Evolutionary conservation across 2,797 vertebrate species (phyloP), one percentile per base, ranked within the genome.

Genomic region (Crenichthys baileyi): DNA sequence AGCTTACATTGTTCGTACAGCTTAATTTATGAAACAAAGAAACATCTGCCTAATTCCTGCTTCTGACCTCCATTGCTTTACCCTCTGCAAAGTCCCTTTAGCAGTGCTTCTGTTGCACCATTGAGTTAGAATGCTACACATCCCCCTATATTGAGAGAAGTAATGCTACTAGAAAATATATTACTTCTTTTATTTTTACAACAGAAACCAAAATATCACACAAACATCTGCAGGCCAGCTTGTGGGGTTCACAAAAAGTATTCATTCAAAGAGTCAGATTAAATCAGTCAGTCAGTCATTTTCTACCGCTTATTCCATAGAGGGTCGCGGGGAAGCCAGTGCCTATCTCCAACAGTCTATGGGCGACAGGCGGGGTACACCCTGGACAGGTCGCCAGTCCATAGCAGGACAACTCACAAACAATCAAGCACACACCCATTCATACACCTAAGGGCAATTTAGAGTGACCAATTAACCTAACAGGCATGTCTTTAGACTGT

Each of bases 11-110:
- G n/a, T 70, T 76, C 81, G 48, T 78, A 75, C 75, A 84, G 84
- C 82, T 84, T 83, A 44, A 83, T 84, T 85, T 77, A 77, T 51
- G 58, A 76, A 79, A 89, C 88, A 88, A 78, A 84, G 67, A 86
- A 74, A 82, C 85, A 87, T 88, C 84, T 90, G 84, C 76, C 46
- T 79, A 46, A 55, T 75, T 83, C 51, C 63, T 65, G 46, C 84
- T 79, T n/a, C 79, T 73, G 78, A 83, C 63, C 60, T 13, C 11
- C 46, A 61, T 78, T 70, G 29, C n/a, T 39, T 36, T 46, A 58
- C 20, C 22, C 3, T 26, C n/a, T 70, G 60, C 24, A 79, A 75
- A 65, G 71, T 55, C 70, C 60, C 29, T 70, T 67, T 58, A 79
- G 65, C 55, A 39, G 29, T 24, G 71, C 50, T 26, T 24, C 26